Conservation (phyloP, 92 coral and sea anemone genomes). For the Blastomussa wellsi region DNA sequence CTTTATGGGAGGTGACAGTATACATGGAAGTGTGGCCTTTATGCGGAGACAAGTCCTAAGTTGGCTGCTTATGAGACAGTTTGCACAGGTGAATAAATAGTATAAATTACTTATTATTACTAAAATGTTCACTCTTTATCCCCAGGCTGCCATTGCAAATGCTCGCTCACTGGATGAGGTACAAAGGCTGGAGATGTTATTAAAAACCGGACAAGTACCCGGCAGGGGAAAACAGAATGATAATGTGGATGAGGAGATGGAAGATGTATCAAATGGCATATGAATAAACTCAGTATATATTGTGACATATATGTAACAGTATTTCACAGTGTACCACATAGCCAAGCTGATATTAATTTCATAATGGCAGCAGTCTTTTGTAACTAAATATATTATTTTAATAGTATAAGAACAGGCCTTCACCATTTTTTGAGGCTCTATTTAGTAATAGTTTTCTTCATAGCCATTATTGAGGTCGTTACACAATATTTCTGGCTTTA, state of each 20-base stretch:
- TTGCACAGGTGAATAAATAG: too few relatives aligned
- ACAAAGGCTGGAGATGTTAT: conserved; percentile 88
- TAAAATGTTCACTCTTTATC: background rate
- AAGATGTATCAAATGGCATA: conserved; percentile 78
- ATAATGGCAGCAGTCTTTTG: conserved; percentile 1
- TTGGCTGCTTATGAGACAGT: background rate
- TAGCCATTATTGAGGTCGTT: background rate
- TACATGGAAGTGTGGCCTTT: too few relatives aligned
- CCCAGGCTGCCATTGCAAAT: conserved; percentile 97
- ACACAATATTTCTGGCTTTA: background rate
- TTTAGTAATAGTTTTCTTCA: background rate
- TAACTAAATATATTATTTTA: conserved; percentile 2
- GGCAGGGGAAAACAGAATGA: conserved; percentile 35
- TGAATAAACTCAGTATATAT: conserved; percentile 17
- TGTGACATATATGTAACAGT: background rate
- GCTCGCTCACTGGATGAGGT: conserved; percentile 98
- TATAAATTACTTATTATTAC: background rate
- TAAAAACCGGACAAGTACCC: conserved; percentile 92
- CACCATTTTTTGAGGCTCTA: background rate
- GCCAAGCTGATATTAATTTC: background rate
- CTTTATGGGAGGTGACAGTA: too few relatives aligned
- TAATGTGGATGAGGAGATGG: conserved; percentile 64
- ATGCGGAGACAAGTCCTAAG: background rate
- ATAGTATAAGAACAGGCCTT: background rate
- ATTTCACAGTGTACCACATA: background rate